phyloP scores from a whole-genome alignment of 2,113 vertebrate genomes.

The Trematomus loennbergii region DNA sequence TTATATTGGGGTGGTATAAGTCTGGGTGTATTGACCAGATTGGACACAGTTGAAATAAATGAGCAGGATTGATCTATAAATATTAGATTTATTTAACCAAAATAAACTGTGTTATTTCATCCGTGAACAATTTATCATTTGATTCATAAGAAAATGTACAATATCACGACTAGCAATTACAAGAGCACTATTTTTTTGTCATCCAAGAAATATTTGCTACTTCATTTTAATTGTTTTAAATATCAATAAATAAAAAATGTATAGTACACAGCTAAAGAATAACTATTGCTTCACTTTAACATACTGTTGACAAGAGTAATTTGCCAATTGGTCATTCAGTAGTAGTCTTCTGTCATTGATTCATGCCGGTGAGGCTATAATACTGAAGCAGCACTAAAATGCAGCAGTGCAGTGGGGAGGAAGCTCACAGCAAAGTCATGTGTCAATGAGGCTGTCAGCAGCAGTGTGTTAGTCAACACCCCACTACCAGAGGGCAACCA shows the following conservation, averaged over 20 bases:
- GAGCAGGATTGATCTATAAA: neutral
- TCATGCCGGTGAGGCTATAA: too few relatives aligned
- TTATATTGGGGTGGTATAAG: too few relatives aligned
- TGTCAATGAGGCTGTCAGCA: slow-evolving; percentile 36
- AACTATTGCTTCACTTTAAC: too few relatives aligned
- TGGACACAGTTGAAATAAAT: neutral
- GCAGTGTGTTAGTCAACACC: slow-evolving; percentile 33
- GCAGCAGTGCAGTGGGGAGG: too few relatives aligned
- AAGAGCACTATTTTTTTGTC: neutral
- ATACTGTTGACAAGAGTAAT: too few relatives aligned
- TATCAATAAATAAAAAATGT: neutral
- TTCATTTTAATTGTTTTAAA: neutral
- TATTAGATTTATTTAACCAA: too few relatives aligned
- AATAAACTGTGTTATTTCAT: neutral
- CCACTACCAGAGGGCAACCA: neutral
- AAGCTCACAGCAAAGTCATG: slow-evolving; percentile 27
- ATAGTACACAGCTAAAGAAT: too few relatives aligned
- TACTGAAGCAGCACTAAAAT: too few relatives aligned
- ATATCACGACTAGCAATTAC: neutral
- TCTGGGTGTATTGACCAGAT: neutral
- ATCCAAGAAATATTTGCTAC: neutral
- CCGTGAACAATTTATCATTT: neutral
- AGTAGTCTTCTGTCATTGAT: too few relatives aligned
- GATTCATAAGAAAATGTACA: neutral
- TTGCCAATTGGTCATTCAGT: too few relatives aligned